Conservation (phyloP, 2,797 vertebrate species). For the Martes flavigula region DNA sequence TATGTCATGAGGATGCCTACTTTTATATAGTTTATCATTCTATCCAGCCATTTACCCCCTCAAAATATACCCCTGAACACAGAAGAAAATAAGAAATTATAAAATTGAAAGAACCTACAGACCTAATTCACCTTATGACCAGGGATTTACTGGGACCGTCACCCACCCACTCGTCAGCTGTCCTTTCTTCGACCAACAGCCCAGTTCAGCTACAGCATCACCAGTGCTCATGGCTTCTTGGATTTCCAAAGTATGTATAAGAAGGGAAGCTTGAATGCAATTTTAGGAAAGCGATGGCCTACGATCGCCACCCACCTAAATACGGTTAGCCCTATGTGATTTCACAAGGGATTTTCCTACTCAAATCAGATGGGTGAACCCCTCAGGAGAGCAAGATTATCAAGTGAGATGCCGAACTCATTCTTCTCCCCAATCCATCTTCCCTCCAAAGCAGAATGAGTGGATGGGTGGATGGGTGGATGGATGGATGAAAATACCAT, state of each 20-base stretch:
- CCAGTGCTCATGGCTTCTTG: not conserved
- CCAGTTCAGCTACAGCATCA: not conserved
- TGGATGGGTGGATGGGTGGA: not conserved
- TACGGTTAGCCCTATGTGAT: not conserved
- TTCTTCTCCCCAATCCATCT: not conserved
- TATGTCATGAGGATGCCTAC: not conserved
- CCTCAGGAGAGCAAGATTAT: not conserved
- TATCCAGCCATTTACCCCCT: not conserved
- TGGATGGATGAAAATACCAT: not conserved
- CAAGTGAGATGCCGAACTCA: not conserved
- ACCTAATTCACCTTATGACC: not conserved
- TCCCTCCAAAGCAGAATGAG: not conserved
- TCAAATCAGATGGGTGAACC: not conserved
- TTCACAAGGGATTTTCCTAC: constrained; percentile 5
- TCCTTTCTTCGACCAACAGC: not conserved
- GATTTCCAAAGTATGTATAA: not conserved
- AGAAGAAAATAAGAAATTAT: not conserved
- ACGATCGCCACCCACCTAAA: not conserved
- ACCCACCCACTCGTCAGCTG: not conserved
- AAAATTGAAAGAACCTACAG: not conserved
- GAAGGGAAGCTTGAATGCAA: not conserved
- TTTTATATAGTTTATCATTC: not conserved
- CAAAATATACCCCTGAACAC: not conserved
- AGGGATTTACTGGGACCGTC: not conserved
- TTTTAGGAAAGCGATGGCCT: not conserved